phyloP scores from a whole-genome alignment of 2,888 invertebrate species.

The Periphyllus acericola region DNA sequence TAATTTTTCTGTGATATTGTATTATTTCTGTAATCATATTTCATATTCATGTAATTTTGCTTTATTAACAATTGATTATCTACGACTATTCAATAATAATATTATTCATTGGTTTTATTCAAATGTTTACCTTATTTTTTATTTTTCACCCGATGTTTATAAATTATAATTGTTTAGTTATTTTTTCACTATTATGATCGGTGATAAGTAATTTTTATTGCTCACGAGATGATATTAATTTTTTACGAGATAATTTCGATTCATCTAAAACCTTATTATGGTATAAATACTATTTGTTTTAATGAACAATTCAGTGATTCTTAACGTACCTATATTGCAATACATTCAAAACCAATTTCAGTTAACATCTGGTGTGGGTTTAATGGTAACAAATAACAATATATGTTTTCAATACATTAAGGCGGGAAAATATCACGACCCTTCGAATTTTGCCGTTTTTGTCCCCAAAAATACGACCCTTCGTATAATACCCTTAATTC shows the following conservation, averaged over 20 bases:
- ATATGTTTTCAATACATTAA: conserved; percentile 22
- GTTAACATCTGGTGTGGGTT: conserved; percentile 47
- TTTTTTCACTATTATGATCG: not conserved
- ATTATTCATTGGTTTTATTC: not conserved
- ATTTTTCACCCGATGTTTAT: not conserved
- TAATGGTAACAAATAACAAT: conserved; percentile 35
- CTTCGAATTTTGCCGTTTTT: conserved; percentile 38
- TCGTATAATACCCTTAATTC: conserved; percentile 3
- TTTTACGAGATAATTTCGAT: not conserved
- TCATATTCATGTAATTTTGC: not conserved
- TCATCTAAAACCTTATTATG: not conserved
- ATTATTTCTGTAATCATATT: not conserved
- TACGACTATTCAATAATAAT: not conserved
- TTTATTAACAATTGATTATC: not conserved
- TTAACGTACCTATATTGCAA: not conserved
- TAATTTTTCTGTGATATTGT: not conserved
- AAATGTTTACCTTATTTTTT: not conserved
- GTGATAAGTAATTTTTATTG: not conserved
- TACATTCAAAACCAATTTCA: not conserved
- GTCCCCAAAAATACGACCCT: conserved; percentile 41
- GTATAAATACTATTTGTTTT: conserved; percentile 9
- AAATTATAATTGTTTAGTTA: not conserved
- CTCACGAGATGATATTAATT: not conserved
- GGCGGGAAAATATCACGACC: conserved; percentile 45
- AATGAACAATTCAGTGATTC: not conserved